Evolutionary conservation across 2,888 invertebrate species (phyloP).

Genomic region (Leptinotarsa haldemani): DNA sequence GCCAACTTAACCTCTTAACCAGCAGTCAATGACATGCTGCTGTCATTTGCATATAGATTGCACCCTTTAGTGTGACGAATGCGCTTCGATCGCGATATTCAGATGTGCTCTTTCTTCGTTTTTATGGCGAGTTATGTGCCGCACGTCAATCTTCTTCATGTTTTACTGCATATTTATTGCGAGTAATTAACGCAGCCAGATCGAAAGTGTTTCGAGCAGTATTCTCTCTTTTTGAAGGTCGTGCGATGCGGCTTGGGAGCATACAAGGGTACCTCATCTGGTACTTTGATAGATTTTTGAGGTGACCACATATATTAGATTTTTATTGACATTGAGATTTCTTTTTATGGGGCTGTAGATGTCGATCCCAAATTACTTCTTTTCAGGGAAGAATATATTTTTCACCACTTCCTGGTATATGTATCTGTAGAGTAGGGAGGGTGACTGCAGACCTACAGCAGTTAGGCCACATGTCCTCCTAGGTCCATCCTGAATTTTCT

Average conservation of each 20-base stretch:
- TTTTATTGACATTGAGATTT: too few species aligned
- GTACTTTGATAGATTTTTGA: too few species aligned
- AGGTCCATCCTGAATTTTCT: too few species aligned
- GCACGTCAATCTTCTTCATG: conserved; percentile 57
- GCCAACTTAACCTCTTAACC: conserved; percentile 63
- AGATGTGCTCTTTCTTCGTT: conserved; percentile 55
- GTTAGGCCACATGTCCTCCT: too few species aligned
- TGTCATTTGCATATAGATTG: conserved; percentile 66
- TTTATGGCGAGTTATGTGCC: conserved; percentile 56
- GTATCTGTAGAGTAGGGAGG: too few species aligned
- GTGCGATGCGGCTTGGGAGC: not conserved
- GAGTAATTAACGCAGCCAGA: conserved; percentile 59
- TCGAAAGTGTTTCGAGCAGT: not conserved
- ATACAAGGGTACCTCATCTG: too few species aligned
- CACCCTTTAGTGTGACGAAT: conserved; percentile 62
- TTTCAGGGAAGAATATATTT: too few species aligned
- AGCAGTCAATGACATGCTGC: conserved; percentile 55
- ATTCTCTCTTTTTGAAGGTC: not conserved
- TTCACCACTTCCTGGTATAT: too few species aligned
- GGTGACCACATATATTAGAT: too few species aligned
- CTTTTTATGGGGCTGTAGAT: too few species aligned
- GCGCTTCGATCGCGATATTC: conserved; percentile 58
- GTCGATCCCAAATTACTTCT: too few species aligned
- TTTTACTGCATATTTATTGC: conserved; percentile 63
- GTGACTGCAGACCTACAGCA: too few species aligned